Evolutionary conservation across 2,888 invertebrate species (phyloP).

Genomic region (Matsumyia berberina): DNA sequence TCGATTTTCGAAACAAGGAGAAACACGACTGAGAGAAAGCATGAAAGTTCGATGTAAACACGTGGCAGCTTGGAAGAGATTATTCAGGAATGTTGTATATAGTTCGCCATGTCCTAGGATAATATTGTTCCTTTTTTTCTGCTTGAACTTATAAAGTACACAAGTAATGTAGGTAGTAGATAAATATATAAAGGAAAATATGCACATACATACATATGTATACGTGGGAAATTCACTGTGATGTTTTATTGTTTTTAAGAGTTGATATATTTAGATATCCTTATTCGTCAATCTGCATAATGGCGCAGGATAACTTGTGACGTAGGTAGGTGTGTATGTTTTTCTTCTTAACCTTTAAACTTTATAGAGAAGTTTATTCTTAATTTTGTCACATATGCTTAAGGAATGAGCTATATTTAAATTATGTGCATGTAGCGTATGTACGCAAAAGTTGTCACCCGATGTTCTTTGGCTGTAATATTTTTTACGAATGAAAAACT

Average conservation of each 20-base stretch:
- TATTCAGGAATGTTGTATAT: constrained; percentile 21
- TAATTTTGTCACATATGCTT: neutral
- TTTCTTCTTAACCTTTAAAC: neutral
- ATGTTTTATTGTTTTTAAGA: neutral
- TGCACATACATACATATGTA: neutral
- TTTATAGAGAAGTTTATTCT: neutral
- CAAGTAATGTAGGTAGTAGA: neutral
- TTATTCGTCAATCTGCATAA: constrained; percentile 12
- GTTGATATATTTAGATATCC: neutral
- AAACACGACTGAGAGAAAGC: neutral
- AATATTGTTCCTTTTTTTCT: constrained; percentile 52
- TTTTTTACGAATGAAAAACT: too few species aligned
- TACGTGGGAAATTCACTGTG: neutral
- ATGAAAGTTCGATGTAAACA: constrained; percentile 59
- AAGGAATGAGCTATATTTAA: too few species aligned
- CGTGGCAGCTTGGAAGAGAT: constrained; percentile 50
- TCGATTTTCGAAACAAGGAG: constrained; percentile 40
- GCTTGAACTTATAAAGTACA: constrained; percentile 9
- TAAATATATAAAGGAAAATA: neutral
- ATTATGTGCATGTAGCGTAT: too few species aligned
- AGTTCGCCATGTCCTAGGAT: constrained; percentile 74
- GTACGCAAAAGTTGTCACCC: too few species aligned
- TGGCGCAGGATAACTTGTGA: constrained; percentile 24
- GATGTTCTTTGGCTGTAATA: too few species aligned
- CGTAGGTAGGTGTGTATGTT: too few species aligned